These are phyloP conservation scores for Microtus pennsylvanicus DNA, from an alignment of 2,113 vertebrate species.

Conservation along the genomic window DNA sequence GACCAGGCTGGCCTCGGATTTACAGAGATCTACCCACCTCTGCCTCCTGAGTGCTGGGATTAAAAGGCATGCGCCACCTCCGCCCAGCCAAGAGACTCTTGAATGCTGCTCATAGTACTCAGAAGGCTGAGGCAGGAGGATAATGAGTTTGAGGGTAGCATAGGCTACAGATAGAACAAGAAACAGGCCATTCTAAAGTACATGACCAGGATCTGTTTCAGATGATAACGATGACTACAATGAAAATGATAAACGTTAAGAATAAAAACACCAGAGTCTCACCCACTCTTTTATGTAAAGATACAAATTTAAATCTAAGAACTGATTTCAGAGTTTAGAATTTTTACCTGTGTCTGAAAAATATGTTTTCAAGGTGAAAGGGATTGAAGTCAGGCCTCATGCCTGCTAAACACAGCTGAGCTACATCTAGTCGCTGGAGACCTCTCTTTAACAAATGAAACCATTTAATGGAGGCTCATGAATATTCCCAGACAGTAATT, in stretches of 20 bases:
- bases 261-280: background rate
- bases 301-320: background rate
- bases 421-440: background rate
- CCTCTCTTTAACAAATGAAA: conserved; percentile 26
- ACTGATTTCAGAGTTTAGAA: conserved; percentile 44
- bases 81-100: background rate
- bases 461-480: conserved; percentile 19
- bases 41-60: too few species aligned
- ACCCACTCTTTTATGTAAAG: background rate
- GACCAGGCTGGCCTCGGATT: too few species aligned
- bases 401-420: background rate
- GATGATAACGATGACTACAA: background rate
- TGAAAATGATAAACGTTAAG: accelerated
- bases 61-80: too few species aligned
- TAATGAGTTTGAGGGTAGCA: background rate
- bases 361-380: background rate
- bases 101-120: background rate
- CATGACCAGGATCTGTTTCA: background rate
- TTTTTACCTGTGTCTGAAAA: conserved; percentile 38
- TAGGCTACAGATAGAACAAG: background rate
- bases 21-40: too few species aligned
- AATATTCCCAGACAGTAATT: background rate
- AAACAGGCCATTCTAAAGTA: background rate
- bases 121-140: background rate
- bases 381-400: background rate